phyloP scores from a whole-genome alignment of 2,113 vertebrate species.

The Bolborhynchus lineola region DNA sequence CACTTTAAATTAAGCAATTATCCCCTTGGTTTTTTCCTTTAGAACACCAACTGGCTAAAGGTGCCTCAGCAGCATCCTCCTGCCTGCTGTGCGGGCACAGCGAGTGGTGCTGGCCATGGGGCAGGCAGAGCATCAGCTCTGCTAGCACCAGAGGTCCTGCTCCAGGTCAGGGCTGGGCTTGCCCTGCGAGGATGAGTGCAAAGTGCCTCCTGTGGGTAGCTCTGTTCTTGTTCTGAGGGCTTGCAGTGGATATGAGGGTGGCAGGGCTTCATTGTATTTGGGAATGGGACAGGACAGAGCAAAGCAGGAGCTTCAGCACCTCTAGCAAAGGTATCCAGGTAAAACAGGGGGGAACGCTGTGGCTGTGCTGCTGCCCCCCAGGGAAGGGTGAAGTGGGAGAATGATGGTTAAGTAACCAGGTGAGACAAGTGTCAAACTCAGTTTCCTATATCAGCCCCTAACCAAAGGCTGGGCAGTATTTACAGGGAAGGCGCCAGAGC shows the following conservation, averaged over 20 bases:
- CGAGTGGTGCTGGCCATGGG: accelerated
- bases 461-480: not conserved
- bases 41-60: not conserved
- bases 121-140: not conserved
- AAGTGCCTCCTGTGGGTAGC: too few species aligned
- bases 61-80: not conserved
- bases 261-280: too few species aligned
- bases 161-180: not conserved
- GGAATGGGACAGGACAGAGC: not conserved
- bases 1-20: conserved; percentile 66
- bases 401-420: too few species aligned
- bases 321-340: too few species aligned
- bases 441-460: not conserved
- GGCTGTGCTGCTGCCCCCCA: accelerated
- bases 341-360: too few species aligned
- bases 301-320: not conserved
- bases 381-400: not conserved
- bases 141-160: not conserved
- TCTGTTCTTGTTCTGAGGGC: not conserved
- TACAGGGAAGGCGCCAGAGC: not conserved
- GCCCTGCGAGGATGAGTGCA: not conserved
- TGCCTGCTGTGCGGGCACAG: accelerated
- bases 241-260: accelerated
- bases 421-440: not conserved
- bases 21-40: conserved; percentile 36